These are phyloP conservation scores for Synaphobranchus kaupii DNA, from an alignment of 2,797 vertebrate genomes.

Conservation along the genomic window DNA sequence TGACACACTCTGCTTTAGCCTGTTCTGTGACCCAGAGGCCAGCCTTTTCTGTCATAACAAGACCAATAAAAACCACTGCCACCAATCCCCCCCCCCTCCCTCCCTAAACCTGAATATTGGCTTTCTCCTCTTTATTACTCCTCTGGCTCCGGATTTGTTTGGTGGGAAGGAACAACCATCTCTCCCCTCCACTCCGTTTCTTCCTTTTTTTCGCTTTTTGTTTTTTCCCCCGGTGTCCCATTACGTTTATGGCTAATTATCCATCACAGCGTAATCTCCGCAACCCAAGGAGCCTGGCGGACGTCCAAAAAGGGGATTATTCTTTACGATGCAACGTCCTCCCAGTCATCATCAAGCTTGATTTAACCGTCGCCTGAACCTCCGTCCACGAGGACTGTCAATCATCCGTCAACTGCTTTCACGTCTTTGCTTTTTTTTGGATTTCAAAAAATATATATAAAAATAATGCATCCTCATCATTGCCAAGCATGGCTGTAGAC, in stretches of 20 bases:
- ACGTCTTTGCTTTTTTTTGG: constrained; percentile 9
- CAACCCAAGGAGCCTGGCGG: background rate
- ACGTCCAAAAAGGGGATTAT: background rate
- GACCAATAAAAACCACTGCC: constrained; percentile 1
- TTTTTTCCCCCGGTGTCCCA: background rate
- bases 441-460: no score
- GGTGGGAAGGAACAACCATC: background rate
- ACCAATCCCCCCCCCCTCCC: background rate
- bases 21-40: background rate
- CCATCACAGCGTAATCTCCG: background rate
- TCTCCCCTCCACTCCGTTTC: background rate
- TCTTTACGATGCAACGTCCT: background rate
- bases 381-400: constrained; percentile 34
- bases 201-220: background rate
- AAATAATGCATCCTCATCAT: constrained; percentile 20
- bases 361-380: constrained; percentile 43
- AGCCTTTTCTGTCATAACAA: background rate
- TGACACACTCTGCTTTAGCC: background rate
- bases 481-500: constrained; percentile 21
- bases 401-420: constrained; percentile 8
- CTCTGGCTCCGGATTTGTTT: background rate
- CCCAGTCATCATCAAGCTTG: constrained; percentile 62
- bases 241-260: background rate
- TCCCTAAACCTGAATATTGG: background rate
- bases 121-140: background rate